Conservation (phyloP, 2,113 vertebrate genomes). For the Ochotona princeps region DNA sequence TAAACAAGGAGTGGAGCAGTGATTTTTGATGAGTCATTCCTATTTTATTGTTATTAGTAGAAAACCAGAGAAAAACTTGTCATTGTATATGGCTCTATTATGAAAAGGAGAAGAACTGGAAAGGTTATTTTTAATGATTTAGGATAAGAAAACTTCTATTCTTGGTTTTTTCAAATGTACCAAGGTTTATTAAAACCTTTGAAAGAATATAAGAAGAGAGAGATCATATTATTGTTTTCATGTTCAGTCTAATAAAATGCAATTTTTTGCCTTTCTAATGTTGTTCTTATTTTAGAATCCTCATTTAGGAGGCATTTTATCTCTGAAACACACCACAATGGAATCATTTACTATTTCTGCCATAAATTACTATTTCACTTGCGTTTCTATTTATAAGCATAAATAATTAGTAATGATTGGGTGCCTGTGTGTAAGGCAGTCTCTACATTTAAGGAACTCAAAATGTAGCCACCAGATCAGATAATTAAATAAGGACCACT, state of each 20-base stretch:
- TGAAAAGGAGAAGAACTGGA: slow-evolving; percentile 23
- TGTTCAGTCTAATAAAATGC: slow-evolving; percentile 23
- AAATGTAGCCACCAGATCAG: neutral
- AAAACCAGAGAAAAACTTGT: slow-evolving; percentile 3
- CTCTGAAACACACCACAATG: neutral
- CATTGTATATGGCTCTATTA: neutral
- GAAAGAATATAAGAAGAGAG: neutral
- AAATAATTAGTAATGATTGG: neutral
- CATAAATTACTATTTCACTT: neutral
- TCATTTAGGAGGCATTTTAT: neutral
- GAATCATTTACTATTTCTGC: neutral
- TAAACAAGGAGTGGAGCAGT: neutral
- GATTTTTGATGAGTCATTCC: slow-evolving; percentile 2
- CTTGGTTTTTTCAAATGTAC: neutral
- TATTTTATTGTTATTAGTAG: slow-evolving; percentile 15
- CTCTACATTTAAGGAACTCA: neutral
- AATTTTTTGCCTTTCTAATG: neutral
- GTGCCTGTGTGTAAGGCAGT: neutral
- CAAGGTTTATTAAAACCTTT: neutral
- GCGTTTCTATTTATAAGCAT: neutral
- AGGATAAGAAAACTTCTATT: neutral
- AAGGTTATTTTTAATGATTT: neutral
- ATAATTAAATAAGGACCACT: neutral
- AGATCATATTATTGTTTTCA: neutral
- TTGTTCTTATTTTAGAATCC: neutral